Evolutionary conservation across 2,113 vertebrate species (phyloP).

Genomic region (Mormyrus lacerda): DNA sequence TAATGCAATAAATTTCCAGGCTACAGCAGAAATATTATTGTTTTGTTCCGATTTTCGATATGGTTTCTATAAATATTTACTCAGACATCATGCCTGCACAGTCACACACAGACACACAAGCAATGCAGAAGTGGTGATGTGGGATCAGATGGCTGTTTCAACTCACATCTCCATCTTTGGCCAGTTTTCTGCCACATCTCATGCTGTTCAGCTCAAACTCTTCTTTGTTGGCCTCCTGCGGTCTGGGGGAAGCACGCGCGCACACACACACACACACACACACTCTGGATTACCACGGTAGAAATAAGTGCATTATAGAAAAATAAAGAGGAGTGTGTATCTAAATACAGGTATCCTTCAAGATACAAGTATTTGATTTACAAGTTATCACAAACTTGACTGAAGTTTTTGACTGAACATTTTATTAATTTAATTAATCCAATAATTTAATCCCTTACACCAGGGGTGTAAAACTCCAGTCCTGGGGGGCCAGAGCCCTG

Average conservation of each 20-base stretch:
- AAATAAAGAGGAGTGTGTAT: neutral
- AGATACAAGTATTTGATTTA: neutral
- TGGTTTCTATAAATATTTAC: neutral
- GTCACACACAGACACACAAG: neutral
- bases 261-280: neutral
- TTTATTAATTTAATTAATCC: neutral
- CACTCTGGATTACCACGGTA: neutral
- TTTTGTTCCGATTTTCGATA: neutral
- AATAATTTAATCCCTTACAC: neutral
- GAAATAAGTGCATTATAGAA: neutral
- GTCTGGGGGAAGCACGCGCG: conserved; percentile 53
- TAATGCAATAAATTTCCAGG: neutral
- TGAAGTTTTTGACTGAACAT: neutral
- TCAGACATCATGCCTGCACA: neutral
- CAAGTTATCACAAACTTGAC: neutral
- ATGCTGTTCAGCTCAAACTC: conserved; percentile 88
- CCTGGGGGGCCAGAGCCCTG: too few relatives aligned
- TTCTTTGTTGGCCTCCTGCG: conserved; percentile 88
- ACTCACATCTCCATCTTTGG: conserved; percentile 94
- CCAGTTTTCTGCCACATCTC: conserved; percentile 90
- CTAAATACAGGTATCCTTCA: neutral
- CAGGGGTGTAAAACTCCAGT: too few relatives aligned
- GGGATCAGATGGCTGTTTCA: neutral
- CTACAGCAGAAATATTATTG: neutral
- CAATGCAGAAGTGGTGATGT: too few relatives aligned